These are phyloP conservation scores for Araneus ventricosus DNA, from an alignment of 1,140 invertebrate genomes.

Conservation along the genomic window DNA sequence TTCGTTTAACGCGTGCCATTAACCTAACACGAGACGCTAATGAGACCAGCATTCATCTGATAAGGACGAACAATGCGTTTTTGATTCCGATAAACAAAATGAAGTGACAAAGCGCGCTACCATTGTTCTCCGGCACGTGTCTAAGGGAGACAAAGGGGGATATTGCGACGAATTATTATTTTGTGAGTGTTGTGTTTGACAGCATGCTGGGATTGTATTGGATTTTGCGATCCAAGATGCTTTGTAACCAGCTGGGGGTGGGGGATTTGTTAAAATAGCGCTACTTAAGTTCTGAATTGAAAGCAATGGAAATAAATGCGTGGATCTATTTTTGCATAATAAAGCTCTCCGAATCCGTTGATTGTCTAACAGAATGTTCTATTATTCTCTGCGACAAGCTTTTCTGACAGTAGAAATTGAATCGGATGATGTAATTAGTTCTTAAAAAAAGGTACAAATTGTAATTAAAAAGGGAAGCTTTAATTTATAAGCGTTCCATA, in stretches of 20 bases:
- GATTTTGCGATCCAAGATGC: not conserved
- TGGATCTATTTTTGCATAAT: not conserved
- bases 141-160: not conserved
- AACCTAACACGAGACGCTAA: not conserved
- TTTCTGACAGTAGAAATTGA: too few relatives aligned
- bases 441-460: too few relatives aligned
- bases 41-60: slow-evolving; percentile 10
- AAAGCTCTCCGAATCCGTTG: not conserved
- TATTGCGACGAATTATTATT: not conserved
- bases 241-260: not conserved
- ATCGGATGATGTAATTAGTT: too few relatives aligned
- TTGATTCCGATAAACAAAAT: slow-evolving; percentile 37
- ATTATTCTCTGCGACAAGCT: too few relatives aligned
- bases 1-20: not conserved
- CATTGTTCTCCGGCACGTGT: not conserved
- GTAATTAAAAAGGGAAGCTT: too few relatives aligned
- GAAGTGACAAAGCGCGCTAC: not conserved
- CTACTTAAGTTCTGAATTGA: not conserved
- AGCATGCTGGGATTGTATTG: not conserved
- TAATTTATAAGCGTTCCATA: too few relatives aligned
- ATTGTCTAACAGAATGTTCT: not conserved
- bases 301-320: not conserved
- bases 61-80: slow-evolving; percentile 8
- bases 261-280: not conserved
- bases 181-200: not conserved